Evolutionary conservation across 2,797 vertebrate genomes (phyloP).

Genomic region (Eospalax fontanierii): DNA sequence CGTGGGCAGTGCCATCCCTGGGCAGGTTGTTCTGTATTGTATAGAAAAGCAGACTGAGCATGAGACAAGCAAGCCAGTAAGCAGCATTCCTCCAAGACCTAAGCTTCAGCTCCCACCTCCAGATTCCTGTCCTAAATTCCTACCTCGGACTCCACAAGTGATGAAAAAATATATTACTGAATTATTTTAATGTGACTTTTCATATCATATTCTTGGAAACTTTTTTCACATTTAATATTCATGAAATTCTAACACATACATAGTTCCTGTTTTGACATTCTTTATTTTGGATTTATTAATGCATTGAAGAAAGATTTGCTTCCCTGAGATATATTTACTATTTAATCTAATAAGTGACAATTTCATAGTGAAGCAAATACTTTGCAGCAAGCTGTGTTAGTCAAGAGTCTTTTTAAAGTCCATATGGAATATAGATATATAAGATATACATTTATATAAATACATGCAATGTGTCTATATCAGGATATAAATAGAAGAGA

Average conservation of each 20-base stretch:
- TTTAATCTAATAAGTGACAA: neutral
- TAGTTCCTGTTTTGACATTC: neutral
- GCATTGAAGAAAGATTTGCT: neutral
- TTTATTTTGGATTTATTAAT: slow-evolving; percentile 19
- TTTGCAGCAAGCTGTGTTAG: neutral
- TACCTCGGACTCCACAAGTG: neutral
- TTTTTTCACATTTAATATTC: neutral
- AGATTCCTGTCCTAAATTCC: too few species aligned
- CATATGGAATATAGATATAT: neutral
- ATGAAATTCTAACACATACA: slow-evolving; percentile 10
- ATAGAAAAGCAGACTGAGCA: too few species aligned
- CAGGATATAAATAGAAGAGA: neutral
- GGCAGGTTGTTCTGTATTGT: too few species aligned
- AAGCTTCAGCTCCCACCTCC: too few species aligned
- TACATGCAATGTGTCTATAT: neutral
- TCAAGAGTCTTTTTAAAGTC: neutral
- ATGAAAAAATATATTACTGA: slow-evolving; percentile 53
- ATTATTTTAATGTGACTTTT: slow-evolving; percentile 53
- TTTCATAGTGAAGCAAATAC: neutral
- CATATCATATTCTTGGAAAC: neutral
- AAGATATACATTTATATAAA: neutral
- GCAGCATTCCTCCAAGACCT: too few species aligned
- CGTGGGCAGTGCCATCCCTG: too few species aligned
- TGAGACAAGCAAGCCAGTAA: too few species aligned
- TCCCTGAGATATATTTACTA: neutral